Conservation (phyloP, 64 coral and sea anemone genomes). For the Hydrozoanthus tunicans region DNA sequence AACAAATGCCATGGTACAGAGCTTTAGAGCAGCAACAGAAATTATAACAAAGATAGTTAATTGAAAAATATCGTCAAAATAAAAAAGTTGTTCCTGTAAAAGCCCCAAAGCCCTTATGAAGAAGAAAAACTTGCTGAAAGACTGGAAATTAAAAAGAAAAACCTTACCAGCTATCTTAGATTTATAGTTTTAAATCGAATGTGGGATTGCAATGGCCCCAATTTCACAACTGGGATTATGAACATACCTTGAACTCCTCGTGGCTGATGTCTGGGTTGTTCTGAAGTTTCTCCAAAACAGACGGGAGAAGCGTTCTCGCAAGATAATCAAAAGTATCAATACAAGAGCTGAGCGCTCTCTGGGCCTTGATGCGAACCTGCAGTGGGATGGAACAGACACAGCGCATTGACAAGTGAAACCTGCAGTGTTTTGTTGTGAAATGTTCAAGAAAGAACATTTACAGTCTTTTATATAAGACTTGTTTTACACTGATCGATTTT, state of each 20-base stretch:
- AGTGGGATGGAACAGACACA: not conserved
- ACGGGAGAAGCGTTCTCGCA: slow-evolving; percentile 77
- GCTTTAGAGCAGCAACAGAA: too few species aligned
- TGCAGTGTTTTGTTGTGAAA: not conserved
- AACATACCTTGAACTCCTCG: slow-evolving; percentile 91
- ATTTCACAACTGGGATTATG: not conserved
- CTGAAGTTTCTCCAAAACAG: slow-evolving; percentile 76
- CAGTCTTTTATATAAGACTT: not conserved
- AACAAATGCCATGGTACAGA: too few species aligned
- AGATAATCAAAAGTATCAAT: slow-evolving; percentile 94
- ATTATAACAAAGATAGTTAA: too few species aligned
- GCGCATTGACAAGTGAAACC: not conserved
- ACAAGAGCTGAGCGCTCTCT: slow-evolving; percentile 71
- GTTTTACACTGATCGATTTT: not conserved
- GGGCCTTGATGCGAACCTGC: slow-evolving; percentile 94
- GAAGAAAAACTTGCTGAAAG: too few species aligned
- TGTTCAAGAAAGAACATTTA: not conserved
- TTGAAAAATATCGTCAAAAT: too few species aligned
- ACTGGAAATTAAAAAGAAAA: too few species aligned
- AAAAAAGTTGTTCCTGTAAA: too few species aligned
- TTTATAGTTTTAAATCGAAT: too few species aligned
- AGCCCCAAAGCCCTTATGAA: too few species aligned
- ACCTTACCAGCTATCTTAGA: too few species aligned
- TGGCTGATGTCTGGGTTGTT: slow-evolving; percentile 75
- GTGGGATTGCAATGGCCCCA: too few species aligned